Evolutionary conservation across 1,140 invertebrate genomes (phyloP), one percentile per base, ranked within the genome.

Genomic region (Condylostylus longicornis): DNA sequence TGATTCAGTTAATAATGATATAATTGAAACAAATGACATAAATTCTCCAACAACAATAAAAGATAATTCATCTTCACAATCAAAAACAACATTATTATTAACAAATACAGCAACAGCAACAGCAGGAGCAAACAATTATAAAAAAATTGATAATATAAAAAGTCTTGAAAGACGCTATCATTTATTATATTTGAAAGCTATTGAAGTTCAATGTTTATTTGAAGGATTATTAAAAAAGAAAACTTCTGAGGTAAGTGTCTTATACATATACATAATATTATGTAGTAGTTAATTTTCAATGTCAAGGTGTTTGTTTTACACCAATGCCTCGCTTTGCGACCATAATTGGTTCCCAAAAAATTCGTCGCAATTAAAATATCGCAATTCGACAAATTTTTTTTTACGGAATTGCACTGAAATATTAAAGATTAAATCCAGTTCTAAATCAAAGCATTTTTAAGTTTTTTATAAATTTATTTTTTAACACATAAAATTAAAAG

Each of bases 121-220:
- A 8, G 42, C 18, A 32, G 10, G 34, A 14, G 9, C 23, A 13
- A 47, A 36, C 19, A 42, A 8, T n/a, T 45, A 53, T 37, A 50
- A 49, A 35, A 42, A 42, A 25, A 51, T 59, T 40, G 46, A 59
- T 53, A 45, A 69, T 66, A 42, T 58, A 62, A 35, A 58, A 38
- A 76, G 74, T 19, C 64, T 90, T 30, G 81, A 90, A 61, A 67
- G 78, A 30, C 77, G 83, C 48, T 90, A 85, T 82, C 85, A 91
- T 58, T 70, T 81, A 41, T 68, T 90, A 38, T 90, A 85, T 68
- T 64, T 93, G 48, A 70, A 80, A 42, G 79, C 82, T 15, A 70
- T 90, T 49, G 88, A 93, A 70, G 85, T 86, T 77, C 82, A 87
- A 64, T 85, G 80, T 62, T 71, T 79, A 51, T 66, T 86, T 43